Percentiles rank a stretch among this genome's conserved stretches.
These are phyloP conservation scores for Epirrhoe tristata DNA, from an alignment of 2,888 invertebrate species.

Conservation along the genomic window DNA sequence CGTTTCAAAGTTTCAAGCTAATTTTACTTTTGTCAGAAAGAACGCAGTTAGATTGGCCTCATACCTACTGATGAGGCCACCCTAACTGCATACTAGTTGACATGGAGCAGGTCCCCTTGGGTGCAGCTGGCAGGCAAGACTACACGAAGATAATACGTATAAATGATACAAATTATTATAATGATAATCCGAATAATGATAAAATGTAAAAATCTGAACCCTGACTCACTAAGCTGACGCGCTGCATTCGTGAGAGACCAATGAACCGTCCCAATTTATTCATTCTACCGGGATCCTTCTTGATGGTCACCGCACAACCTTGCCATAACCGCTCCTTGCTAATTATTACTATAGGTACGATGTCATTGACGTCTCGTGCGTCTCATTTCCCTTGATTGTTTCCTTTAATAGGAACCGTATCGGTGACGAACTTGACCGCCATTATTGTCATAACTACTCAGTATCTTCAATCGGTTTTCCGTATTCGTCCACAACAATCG, in stretches of 20 bases:
- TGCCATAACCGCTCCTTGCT: constrained; percentile 30
- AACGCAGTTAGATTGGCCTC: too few species aligned
- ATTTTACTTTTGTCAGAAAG: too few species aligned
- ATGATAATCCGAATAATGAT: too few species aligned
- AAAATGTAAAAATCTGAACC: constrained; percentile 1
- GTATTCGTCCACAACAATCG: constrained; percentile 41
- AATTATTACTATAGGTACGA: constrained; percentile 48
- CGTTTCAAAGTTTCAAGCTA: not conserved
- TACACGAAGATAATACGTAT: too few species aligned
- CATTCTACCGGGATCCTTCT: constrained; percentile 30
- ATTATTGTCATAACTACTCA: constrained; percentile 33
- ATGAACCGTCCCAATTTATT: constrained; percentile 38
- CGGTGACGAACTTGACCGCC: constrained; percentile 33
- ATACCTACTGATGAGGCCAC: too few species aligned
- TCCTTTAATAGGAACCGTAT: constrained; percentile 48
- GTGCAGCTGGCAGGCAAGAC: too few species aligned
- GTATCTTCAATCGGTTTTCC: constrained; percentile 26
- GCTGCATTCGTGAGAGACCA: constrained; percentile 27
- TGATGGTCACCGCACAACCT: constrained; percentile 40
- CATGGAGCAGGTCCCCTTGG: too few species aligned
- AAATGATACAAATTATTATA: too few species aligned
- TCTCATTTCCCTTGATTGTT: constrained; percentile 55
- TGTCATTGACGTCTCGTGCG: constrained; percentile 50
- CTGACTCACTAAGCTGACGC: constrained; percentile 31
- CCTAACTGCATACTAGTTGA: too few species aligned